Conservation (phyloP, 2,888 invertebrate genomes). For the Gasteruption jaculator region DNA sequence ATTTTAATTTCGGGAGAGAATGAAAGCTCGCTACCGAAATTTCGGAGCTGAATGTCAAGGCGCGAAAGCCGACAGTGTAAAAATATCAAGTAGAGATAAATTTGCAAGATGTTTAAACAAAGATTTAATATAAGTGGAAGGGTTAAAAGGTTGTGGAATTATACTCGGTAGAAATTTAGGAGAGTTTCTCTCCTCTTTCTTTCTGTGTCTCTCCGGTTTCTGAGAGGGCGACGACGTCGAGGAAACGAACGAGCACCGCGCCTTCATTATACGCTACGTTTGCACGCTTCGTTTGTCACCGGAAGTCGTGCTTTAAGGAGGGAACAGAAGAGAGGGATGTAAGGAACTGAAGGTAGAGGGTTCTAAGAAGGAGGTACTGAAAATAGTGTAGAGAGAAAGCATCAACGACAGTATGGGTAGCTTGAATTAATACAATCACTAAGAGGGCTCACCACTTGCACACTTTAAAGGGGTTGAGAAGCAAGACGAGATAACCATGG, state of each 20-base stretch:
- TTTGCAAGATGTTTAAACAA: no score
- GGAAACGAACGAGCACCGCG: slow-evolving; percentile 43
- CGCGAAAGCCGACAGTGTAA: no score
- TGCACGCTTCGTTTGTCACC: slow-evolving; percentile 50
- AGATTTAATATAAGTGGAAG: no score
- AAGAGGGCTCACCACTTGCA: slow-evolving; percentile 28
- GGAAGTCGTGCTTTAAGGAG: slow-evolving; percentile 45
- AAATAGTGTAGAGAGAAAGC: slow-evolving; percentile 16
- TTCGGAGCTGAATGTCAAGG: no score
- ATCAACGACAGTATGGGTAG: slow-evolving; percentile 21
- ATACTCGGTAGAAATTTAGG: no score
- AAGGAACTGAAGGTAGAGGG: slow-evolving; percentile 12
- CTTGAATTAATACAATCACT: slow-evolving; percentile 48
- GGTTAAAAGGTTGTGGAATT: no score
- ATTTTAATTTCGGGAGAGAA: no score
- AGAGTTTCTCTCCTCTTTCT: no score
- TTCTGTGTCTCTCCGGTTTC: slow-evolving; percentile 1
- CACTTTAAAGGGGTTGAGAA: slow-evolving; percentile 18
- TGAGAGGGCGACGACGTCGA: slow-evolving; percentile 27
- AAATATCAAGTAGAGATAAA: no score
- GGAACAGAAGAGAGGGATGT: slow-evolving; percentile 15
- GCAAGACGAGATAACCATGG: slow-evolving; percentile 11
- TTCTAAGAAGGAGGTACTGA: slow-evolving; percentile 6
- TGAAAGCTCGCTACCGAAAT: no score
- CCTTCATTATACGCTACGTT: slow-evolving; percentile 51